Conservation (phyloP, 2,888 invertebrate species). For the Muscina levida region DNA sequence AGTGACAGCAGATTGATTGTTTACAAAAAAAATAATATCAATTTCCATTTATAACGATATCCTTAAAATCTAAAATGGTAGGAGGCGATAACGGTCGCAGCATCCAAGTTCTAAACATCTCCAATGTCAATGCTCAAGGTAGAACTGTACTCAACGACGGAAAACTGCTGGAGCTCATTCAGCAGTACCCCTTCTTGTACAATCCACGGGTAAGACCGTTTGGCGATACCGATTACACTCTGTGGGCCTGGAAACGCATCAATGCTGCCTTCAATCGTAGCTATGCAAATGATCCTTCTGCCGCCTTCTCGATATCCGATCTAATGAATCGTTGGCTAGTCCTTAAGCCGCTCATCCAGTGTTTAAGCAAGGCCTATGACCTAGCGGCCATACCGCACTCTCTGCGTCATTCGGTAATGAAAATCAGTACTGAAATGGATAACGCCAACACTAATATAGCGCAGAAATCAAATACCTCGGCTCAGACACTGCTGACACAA, state of each 20-base stretch:
- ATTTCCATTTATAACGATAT: too few relatives aligned
- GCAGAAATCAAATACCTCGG: constrained; percentile 15
- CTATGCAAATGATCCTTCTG: constrained; percentile 55
- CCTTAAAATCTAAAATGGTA: constrained; percentile 42
- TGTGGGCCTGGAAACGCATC: constrained; percentile 68
- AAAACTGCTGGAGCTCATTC: constrained; percentile 65
- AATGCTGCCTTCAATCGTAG: constrained; percentile 62
- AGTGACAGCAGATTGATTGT: too few relatives aligned
- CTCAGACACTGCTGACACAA: constrained; percentile 60
- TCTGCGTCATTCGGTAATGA: constrained; percentile 65
- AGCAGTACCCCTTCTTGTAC: constrained; percentile 67
- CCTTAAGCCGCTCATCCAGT: constrained; percentile 67
- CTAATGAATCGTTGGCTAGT: constrained; percentile 71
- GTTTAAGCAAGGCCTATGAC: constrained; percentile 64
- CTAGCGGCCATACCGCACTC: constrained; percentile 65
- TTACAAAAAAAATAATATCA: too few relatives aligned
- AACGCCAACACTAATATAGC: constrained; percentile 40
- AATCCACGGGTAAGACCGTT: constrained; percentile 61
- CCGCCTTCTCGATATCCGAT: constrained; percentile 66
- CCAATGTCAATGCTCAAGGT: constrained; percentile 64
- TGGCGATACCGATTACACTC: constrained; percentile 64
- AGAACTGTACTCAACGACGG: constrained; percentile 67
- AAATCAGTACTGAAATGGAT: constrained; percentile 60
- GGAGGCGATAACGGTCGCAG: constrained; percentile 43
- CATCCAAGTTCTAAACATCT: constrained; percentile 67